Base-by-base conservation (phyloP, 2,113 vertebrate genomes). In the cattle (Bos taurus) region DNA sequence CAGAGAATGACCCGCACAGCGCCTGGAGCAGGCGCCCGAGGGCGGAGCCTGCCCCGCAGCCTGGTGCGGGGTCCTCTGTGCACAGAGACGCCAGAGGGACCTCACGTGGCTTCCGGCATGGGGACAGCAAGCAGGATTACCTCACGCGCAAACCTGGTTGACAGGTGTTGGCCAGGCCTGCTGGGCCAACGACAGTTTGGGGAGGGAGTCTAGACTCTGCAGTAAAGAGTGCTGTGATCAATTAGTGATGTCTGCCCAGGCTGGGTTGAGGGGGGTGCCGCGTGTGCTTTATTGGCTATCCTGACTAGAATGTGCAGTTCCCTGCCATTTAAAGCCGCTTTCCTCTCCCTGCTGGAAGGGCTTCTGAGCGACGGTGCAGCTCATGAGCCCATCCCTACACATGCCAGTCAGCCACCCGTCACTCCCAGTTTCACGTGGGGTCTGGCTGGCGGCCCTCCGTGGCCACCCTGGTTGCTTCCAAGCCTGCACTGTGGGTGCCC, bases 31-130 rank as follows among this genome's bases (percentile, higher is more conserved):
- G 92, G 2, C 6, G 0, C 77, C 30, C 0, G 25, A 28, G 19
- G 54, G 78, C 0, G 0, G 13, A 3, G 50, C 40, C 40, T 28
- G 23, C 46, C 40, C 33, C 25, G 4, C 26, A 0, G 7, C 2
- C 46, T 0, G 4, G 23, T 16, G 46, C 1, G 7, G 59, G 52
- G 48, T 67, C 87, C 7, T 16, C 71, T 2, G 17, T 16, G 30
- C 1, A 11, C 12, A 6, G 16, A 1, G 40, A 7, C 0, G 9
- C 59, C 1, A 2, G 0, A 14, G 15, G 16, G 30, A 3, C 33
- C 52, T 64, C 30, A 4, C 0, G 1, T 4, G 0, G 26, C 7
- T 0, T 26, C 57, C 16, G 21, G 21, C 26, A 0, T 6, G 2
- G 78, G 46, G 46, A 11, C 2, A 14, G 71, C 15, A 2, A 8